Evolutionary conservation across 2,888 invertebrate genomes (phyloP), one percentile per base, ranked within the genome.

Genomic region (Leistus spinibarbis): DNA sequence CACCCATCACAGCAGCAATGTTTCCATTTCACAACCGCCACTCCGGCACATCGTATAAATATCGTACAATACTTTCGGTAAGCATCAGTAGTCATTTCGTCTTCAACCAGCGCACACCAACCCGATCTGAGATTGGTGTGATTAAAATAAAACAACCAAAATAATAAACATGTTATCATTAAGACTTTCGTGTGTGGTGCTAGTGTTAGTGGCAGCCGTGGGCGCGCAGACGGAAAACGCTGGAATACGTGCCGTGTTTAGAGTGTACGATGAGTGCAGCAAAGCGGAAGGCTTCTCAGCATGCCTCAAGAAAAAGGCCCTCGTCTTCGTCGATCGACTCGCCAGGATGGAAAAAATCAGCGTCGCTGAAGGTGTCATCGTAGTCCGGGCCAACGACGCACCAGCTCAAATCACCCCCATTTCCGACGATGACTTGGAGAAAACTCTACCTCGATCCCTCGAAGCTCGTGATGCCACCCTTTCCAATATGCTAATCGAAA

Each of bases 221-320:
- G 76, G 79, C 40, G 80, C 81, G 16, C 78, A 83, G 17, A 85
- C 85, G 24, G 88, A 88, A 74, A 88, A 84, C 79, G 85, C 90
- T 76, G 92, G 93, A 75, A 87, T 93, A 80, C 89, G 91, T 76
- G 89, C 92, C 63, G 85, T 92, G 3, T 86, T 91, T 80, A 90
- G 91, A 80, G 88, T 95, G 78, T 95, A 94, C 84, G 94, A 94
- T 79, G 95, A 95, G 80, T 95, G 95, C 82, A 89, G 90, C 77
- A 89, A 89, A 78, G 85, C 91, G 0, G 91, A 91, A 76, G 93
- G 92, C 65, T 87, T 94, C 69, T 86, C 91, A 69, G 91, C 92
- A 22, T 95, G 95, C 82, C 86, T 95, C 68, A 94, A 95, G 87
- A 93, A 93, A 84, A 94, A 94, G 82, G 94, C 94, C 0, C 91